A percentile compares a stretch with the other conserved stretches of the same genome.
These are phyloP conservation scores for Dolichopus griseipennis DNA, from an alignment of 2,888 invertebrate genomes.

Conservation along the genomic window DNA sequence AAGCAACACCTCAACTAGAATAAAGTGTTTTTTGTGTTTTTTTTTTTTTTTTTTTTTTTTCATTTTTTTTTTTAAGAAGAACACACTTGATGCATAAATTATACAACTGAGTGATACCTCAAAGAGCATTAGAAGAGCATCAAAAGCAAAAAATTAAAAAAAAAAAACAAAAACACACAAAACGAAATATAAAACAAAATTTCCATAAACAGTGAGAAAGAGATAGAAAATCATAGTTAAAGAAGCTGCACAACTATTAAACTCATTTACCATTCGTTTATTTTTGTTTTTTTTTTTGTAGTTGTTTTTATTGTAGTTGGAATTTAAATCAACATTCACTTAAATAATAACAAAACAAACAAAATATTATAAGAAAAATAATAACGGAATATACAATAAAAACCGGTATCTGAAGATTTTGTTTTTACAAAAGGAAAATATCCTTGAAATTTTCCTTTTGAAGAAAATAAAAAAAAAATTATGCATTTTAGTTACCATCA, in stretches of 20 bases:
- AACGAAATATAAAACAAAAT: no score
- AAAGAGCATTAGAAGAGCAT: background rate
- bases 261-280: no score
- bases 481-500: no score
- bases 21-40: background rate
- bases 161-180: no score
- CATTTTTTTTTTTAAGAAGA: background rate
- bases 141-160: background rate
- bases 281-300: no score
- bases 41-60: no score
- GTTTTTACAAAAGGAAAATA: no score
- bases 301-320: background rate
- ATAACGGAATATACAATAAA: no score
- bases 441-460: no score
- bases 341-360: background rate
- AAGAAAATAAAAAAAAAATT: no score
- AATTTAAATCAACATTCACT: background rate
- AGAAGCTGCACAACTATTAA: background rate
- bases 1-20: constrained; percentile 11
- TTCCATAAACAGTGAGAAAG: background rate
- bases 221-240: background rate
- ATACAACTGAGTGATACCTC: background rate
- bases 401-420: no score
- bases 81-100: constrained; percentile 4
- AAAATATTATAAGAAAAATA: no score